Evolutionary conservation across 2,888 invertebrate genomes (phyloP).

Genomic region (Aphidius colemani): DNA sequence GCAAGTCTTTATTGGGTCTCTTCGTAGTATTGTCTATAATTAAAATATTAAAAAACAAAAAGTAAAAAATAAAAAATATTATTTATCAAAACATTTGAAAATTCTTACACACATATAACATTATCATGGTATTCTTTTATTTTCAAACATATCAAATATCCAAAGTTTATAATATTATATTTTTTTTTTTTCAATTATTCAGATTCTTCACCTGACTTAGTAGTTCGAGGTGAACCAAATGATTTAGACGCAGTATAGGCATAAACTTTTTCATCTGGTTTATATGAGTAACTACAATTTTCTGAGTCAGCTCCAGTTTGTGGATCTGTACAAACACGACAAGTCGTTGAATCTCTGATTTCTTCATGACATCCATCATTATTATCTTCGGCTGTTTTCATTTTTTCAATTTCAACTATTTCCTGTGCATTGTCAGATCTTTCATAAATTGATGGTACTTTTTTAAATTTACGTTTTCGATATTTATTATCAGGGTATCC

Average conservation of each 20-base stretch:
- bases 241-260: slow-evolving; percentile 49
- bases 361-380: slow-evolving; percentile 35
- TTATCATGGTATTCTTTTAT: too few relatives aligned
- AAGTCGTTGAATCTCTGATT: slow-evolving; percentile 59
- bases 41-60: too few relatives aligned
- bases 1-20: too few relatives aligned
- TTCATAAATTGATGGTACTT: neutral
- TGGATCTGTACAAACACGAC: slow-evolving; percentile 64
- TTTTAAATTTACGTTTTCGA: neutral
- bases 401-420: slow-evolving; percentile 4
- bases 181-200: slow-evolving; percentile 2
- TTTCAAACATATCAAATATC: too few relatives aligned
- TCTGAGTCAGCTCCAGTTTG: slow-evolving; percentile 65
- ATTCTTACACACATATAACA: too few relatives aligned
- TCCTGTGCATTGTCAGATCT: slow-evolving; percentile 9
- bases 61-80: slow-evolving; percentile 1
- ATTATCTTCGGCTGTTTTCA: slow-evolving; percentile 41
- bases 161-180: neutral
- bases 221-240: slow-evolving; percentile 43
- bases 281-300: slow-evolving; percentile 65
- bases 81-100: too few relatives aligned
- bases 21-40: too few relatives aligned
- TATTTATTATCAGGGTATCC: slow-evolving; percentile 25
- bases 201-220: too few relatives aligned
- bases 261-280: slow-evolving; percentile 57